phyloP scores from a whole-genome alignment of 2,888 invertebrate genomes.

The Ecliptopera silaceata region DNA sequence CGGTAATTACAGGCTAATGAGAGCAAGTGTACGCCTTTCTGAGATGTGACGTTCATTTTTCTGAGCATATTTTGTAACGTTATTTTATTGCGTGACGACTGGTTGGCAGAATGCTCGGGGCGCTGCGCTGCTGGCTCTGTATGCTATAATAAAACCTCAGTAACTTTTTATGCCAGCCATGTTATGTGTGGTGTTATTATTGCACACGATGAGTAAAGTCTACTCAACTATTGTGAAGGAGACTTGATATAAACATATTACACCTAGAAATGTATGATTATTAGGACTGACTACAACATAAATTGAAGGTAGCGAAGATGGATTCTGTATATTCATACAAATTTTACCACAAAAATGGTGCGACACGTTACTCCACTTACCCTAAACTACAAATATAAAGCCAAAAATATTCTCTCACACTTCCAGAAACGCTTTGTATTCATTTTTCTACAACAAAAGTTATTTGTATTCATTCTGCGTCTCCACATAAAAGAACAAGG shows the following conservation, averaged over 20 bases:
- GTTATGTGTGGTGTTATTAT: constrained; percentile 44
- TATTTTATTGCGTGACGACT: constrained; percentile 65
- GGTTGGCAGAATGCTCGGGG: constrained; percentile 51
- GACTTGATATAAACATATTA: too few relatives aligned
- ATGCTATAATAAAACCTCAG: constrained; percentile 52
- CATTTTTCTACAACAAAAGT: constrained; percentile 37
- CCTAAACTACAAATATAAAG: constrained; percentile 23
- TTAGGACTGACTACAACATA: too few relatives aligned
- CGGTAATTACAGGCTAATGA: constrained; percentile 80
- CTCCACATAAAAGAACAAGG: constrained; percentile 38
- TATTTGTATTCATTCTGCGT: constrained; percentile 38
- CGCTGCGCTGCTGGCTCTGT: constrained; percentile 50
- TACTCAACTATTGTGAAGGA: constrained; percentile 28
- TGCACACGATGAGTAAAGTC: constrained; percentile 41
- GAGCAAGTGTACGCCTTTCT: constrained; percentile 58
- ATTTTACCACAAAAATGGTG: constrained; percentile 7
- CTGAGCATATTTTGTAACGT: constrained; percentile 57
- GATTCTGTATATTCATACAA: constrained; percentile 7
- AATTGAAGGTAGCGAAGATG: neutral
- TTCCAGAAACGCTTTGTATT: constrained; percentile 29
- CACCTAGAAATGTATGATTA: too few relatives aligned
- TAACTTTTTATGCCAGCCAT: constrained; percentile 52
- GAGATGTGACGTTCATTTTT: constrained; percentile 53
- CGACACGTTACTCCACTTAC: constrained; percentile 12
- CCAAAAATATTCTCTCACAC: constrained; percentile 24